phyloP scores from a whole-genome alignment of 2,113 vertebrate genomes.

The Talpa occidentalis region DNA sequence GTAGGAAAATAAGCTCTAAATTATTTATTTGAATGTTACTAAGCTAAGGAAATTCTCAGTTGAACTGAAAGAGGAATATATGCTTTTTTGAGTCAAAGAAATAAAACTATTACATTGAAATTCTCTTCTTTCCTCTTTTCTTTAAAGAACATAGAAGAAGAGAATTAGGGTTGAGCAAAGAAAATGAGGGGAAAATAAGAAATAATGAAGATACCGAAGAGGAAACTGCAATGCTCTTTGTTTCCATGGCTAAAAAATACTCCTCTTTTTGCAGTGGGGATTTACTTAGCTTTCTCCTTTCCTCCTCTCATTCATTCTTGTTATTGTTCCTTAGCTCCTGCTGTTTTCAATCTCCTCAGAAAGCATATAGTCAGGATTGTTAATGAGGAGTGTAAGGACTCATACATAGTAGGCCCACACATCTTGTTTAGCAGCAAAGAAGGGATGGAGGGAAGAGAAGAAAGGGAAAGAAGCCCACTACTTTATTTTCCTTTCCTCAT shows the following conservation, averaged over 20 bases:
- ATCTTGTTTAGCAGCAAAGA: neutral
- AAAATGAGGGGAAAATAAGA: neutral
- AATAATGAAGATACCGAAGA: slow-evolving; percentile 12
- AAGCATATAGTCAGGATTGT: neutral
- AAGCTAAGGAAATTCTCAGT: slow-evolving; percentile 24
- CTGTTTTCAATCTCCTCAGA: neutral
- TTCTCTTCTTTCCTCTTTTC: slow-evolving; percentile 32
- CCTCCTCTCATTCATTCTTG: neutral
- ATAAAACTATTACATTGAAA: neutral
- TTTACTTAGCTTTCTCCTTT: neutral
- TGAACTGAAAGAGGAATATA: slow-evolving; percentile 6
- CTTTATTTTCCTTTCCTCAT: neutral
- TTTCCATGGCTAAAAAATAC: neutral
- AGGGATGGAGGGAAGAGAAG: neutral
- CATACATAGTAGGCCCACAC: neutral
- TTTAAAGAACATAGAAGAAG: neutral
- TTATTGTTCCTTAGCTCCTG: neutral
- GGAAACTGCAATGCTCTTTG: neutral
- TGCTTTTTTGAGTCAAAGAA: neutral
- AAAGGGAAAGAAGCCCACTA: neutral
- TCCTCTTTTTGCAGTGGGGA: neutral
- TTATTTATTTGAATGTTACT: slow-evolving; percentile 5
- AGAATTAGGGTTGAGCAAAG: slow-evolving; percentile 41
- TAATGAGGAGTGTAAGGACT: neutral
- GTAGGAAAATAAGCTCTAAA: slow-evolving; percentile 14